Conservation (phyloP, 2,113 vertebrate species). For the Gobius niger region DNA sequence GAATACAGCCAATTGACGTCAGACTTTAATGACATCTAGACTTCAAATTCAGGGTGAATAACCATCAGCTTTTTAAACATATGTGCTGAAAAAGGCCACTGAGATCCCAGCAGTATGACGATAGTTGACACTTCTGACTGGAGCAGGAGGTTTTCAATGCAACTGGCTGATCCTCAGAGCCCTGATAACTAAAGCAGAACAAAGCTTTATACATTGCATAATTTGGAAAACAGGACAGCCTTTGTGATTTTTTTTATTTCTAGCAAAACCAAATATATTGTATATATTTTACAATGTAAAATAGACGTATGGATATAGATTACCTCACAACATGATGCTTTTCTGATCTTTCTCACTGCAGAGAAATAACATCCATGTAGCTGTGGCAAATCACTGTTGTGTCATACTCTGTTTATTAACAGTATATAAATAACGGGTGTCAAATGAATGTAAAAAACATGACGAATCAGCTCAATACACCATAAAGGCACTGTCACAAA, state of each 20-base stretch:
- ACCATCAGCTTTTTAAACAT: neutral
- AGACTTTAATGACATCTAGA: neutral
- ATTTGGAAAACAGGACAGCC: neutral
- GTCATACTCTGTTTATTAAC: constrained; percentile 8
- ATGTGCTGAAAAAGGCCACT: neutral
- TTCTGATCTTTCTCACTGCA: constrained; percentile 6
- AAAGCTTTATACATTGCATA: constrained; percentile 30
- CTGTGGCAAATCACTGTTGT: constrained; percentile 1
- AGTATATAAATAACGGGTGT: neutral
- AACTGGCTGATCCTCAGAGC: constrained; percentile 42
- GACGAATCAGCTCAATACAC: neutral
- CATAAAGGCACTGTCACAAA: neutral
- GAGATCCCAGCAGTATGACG: constrained; percentile 66
- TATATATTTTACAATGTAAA: constrained; percentile 5
- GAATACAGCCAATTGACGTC: constrained; percentile 1
- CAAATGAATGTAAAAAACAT: constrained; percentile 1
- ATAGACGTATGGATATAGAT: neutral
- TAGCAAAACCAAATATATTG: constrained; percentile 16
- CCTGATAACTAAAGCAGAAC: constrained; percentile 48
- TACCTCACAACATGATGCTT: neutral
- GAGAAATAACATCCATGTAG: constrained; percentile 8
- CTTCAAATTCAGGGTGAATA: neutral
- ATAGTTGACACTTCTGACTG: constrained; percentile 61
- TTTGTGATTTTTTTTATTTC: constrained; percentile 5
- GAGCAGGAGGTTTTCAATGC: constrained; percentile 36